Base-by-base conservation (phyloP, 2,888 invertebrate genomes). In the Aleiodes alternator region DNA sequence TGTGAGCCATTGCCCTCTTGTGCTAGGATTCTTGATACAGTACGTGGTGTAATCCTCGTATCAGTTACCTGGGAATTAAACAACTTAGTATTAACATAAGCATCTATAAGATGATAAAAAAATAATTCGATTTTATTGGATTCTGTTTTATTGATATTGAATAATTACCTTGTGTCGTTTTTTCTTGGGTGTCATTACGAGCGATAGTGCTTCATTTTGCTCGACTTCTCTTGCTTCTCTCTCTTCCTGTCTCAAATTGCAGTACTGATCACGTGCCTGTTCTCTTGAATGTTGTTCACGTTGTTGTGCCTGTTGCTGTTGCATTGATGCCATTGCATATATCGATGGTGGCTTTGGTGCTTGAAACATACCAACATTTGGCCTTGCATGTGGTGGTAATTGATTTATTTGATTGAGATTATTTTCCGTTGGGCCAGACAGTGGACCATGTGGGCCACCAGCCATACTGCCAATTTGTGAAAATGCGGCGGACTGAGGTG, bases 161-260 rank as follows among this genome's bases (percentile, higher is more conserved):
- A 80, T 72, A 75, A 79, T 85, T 79, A 90, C 96, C 95, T 98
- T 98, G 88, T 98, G 98, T 73, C 98, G 93, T 91, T 98, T 98
- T 92, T 98, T 98, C 91, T 98, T 98, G 2, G 97, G 96, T 64
- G 96, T 96, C 82, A 98, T 97, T 76, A 98, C 98, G 84, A 98
- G 92, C 88, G 97, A 97, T 75, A 98, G 93, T 4, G 98, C 97
- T 89, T 98, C 98, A 90, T 96, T 96, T 90, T 97, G 97, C 89
- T 97, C 97, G 56, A 96, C 94, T 87, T 94, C 94, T 84, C 89
- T 87, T 78, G 82, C 87, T 76, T 89, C 89, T 71, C 89, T 83
- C 43, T 89, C 89, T 74, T 86, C 86, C 43, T 78, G 80, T 80
- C 90, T 85, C 81, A 89, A 75, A 78, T 85, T 85, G 81, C 87